Conservation (phyloP, 2,888 invertebrate genomes). For the Sarcophaga caerulescens region DNA sequence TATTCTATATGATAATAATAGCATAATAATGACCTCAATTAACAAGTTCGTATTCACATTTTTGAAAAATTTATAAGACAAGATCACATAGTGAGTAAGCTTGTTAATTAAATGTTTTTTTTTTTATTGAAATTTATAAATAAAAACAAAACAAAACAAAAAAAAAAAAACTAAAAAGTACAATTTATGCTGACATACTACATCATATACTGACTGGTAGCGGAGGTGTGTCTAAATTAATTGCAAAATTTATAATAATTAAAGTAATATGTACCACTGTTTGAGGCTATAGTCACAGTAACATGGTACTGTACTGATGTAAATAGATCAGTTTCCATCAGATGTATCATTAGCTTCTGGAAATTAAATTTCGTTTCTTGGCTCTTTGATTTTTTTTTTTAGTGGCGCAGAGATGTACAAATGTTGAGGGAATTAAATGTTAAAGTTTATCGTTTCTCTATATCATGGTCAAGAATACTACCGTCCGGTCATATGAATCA, state of each 20-base stretch:
- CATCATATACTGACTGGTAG: not conserved
- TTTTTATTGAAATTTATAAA: not conserved
- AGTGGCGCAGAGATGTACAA: slow-evolving; percentile 84
- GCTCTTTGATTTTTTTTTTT: slow-evolving; percentile 47
- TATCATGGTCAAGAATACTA: slow-evolving; percentile 89
- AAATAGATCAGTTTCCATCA: slow-evolving; percentile 69
- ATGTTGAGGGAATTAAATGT: slow-evolving; percentile 85
- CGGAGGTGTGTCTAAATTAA: slow-evolving; percentile 62
- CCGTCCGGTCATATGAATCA: slow-evolving; percentile 86
- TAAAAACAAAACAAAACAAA: slow-evolving; percentile 3
- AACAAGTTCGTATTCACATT: slow-evolving; percentile 53
- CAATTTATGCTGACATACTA: not conserved
- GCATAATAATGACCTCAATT: slow-evolving; percentile 61
- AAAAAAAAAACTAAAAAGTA: slow-evolving; percentile 9
- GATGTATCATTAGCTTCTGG: slow-evolving; percentile 1
- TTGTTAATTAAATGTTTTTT: slow-evolving; percentile 21
- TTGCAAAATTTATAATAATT: slow-evolving; percentile 19
- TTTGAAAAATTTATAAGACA: slow-evolving; percentile 46
- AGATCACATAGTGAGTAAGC: slow-evolving; percentile 19
- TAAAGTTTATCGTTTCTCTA: slow-evolving; percentile 87
- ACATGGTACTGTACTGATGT: slow-evolving; percentile 33
- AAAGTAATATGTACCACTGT: slow-evolving; percentile 59
- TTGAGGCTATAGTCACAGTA: slow-evolving; percentile 58
- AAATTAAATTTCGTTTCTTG: not conserved
- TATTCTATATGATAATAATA: not conserved